Conservation (phyloP, 35 echinoderm and acorn worm species). For the Lytechinus variegatus region DNA sequence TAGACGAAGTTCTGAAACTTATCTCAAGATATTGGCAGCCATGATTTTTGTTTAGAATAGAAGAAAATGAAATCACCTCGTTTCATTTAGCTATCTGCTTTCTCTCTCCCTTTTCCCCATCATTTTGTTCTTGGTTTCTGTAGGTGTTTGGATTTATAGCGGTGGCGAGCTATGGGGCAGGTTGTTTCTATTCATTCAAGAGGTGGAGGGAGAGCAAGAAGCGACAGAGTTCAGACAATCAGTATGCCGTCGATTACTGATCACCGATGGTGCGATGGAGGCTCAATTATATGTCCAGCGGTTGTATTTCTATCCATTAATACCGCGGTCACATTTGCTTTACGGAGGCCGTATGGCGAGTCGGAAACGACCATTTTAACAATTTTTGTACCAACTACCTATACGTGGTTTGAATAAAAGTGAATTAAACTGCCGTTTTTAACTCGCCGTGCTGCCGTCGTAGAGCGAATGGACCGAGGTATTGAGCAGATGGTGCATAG, state of each 20-base stretch:
- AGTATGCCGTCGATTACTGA: constrained; percentile 46
- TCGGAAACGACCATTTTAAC: too few species aligned
- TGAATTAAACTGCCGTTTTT: too few species aligned
- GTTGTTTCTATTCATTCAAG: constrained; percentile 46
- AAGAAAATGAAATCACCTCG: neutral
- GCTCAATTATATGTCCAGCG: neutral
- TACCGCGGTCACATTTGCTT: too few species aligned
- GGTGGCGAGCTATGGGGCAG: constrained; percentile 37
- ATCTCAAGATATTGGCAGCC: neutral
- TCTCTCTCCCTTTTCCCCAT: neutral
- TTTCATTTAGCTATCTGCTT: neutral
- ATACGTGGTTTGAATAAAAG: too few species aligned
- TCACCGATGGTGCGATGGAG: neutral
- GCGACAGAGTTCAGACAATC: neutral
- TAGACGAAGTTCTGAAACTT: neutral
- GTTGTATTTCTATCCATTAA: neutral
- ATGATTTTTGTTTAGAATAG: neutral
- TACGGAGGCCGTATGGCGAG: too few species aligned
- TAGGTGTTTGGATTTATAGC: constrained; percentile 70
- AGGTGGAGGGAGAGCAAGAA: constrained; percentile 52
- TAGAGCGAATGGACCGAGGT: too few species aligned
- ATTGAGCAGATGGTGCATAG: too few species aligned
- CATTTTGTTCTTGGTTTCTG: neutral
- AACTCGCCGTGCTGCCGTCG: too few species aligned
- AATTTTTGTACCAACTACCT: too few species aligned